Conservation (phyloP, 2,888 invertebrate genomes). For the Cantharis rustica region DNA sequence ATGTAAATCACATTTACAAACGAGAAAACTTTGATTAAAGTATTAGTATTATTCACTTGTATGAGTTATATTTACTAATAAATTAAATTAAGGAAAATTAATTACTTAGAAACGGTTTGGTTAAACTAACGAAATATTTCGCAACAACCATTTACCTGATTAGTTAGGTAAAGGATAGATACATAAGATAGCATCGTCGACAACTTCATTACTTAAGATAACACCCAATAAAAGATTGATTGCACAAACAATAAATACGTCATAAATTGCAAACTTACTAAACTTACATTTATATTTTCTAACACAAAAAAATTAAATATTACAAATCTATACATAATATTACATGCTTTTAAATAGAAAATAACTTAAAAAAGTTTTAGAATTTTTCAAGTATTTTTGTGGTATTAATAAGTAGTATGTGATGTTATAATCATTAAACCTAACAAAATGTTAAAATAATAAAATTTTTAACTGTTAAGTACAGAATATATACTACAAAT, state of each 20-base stretch:
- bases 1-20: background rate
- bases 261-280: background rate
- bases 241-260: background rate
- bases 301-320: no score
- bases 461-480: no score
- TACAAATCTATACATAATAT: no score
- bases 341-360: no score
- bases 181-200: background rate
- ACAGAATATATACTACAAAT: no score
- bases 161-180: slow-evolving; percentile 1
- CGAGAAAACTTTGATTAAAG: background rate
- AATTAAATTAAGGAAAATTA: background rate
- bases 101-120: background rate
- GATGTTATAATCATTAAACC: no score
- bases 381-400: no score
- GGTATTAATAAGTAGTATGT: no score
- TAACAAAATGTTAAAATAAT: no score
- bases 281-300: background rate
- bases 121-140: slow-evolving; percentile 8
- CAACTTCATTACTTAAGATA: slow-evolving; percentile 17
- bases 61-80: background rate
- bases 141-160: background rate
- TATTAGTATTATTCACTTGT: background rate
- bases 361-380: no score
- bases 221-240: slow-evolving; percentile 4